These are phyloP conservation scores for Caenorhabditis japonica DNA, from an alignment of 2,888 invertebrate species.

Conservation along the genomic window DNA sequence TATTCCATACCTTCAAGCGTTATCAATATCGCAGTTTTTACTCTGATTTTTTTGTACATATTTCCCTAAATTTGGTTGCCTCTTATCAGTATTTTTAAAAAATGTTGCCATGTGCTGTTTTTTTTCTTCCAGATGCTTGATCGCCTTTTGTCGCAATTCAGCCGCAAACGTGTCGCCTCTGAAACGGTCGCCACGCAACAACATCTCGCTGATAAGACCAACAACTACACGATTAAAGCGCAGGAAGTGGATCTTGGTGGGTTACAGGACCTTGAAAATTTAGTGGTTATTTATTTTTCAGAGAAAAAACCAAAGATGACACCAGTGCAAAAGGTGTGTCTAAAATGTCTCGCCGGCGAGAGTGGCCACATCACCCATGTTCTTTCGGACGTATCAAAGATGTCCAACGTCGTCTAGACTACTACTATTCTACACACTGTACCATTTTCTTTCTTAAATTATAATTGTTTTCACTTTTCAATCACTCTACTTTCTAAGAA, in stretches of 20 bases:
- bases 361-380: constrained; percentile 67
- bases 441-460: constrained; percentile 5
- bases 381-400: constrained; percentile 36
- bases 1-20: too few species aligned
- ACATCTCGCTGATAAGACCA: constrained; percentile 34
- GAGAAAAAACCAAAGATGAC: constrained; percentile 57
- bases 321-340: constrained; percentile 59
- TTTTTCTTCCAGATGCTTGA: constrained; percentile 53
- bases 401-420: constrained; percentile 12
- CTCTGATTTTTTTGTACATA: too few species aligned
- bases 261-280: not conserved
- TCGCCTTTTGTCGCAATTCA: constrained; percentile 47
- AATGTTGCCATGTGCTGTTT: constrained; percentile 16
- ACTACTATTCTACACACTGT: constrained; percentile 1
- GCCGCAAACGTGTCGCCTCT: constrained; percentile 51
- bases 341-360: constrained; percentile 66
- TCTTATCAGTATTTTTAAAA: too few species aligned
- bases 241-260: constrained; percentile 34
- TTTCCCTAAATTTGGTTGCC: too few species aligned
- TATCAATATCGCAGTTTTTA: too few species aligned
- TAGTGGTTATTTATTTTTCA: constrained; percentile 38
- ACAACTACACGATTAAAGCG: constrained; percentile 38
- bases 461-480: not conserved
- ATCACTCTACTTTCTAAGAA: too few species aligned
- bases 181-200: constrained; percentile 46